Base-by-base conservation (phyloP, 2,888 invertebrate species). In the Imbricaverruca yamaguchii region DNA sequence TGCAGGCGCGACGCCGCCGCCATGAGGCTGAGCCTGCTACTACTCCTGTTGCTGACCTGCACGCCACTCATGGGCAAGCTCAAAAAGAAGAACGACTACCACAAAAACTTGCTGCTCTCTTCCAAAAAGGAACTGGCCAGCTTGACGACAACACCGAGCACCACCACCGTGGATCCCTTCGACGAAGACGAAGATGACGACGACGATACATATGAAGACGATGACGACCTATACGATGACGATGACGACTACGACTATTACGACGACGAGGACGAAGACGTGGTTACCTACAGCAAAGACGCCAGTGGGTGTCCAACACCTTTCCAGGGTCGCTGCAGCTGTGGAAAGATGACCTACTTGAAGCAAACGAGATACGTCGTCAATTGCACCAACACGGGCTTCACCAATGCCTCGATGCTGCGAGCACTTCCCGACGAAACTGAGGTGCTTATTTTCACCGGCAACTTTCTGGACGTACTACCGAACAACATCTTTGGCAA, bases 401-500 rank as follows among this genome's bases (percentile, higher is more conserved):
- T 93, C 84, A 89, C 85, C 1, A 89, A 90, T 83, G 90, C 91
- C 0, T 87, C 88, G 23, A 89, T 92, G 84, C 87, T 93, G 25
- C 87, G 89, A 84, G 88, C 89, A 81, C 88, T 93, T 83, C 93
- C 93, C 0, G 87, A 89, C 23, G 88, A 91, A 84, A 92, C 92
- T 6, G 83, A 89, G 88, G 90, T 91, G 59, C 87, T 93, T 0
- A 91, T 93, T 82, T 93, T 93, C 85, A 91, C 90, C 4, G 93
- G 93, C 18, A 93, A 93, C 85, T 87, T 89, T 83, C 88, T 93
- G 25, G 87, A 89, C 8, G 90, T 90, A 81, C 86, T 93, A 69
- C 92, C 92, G 6, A 90, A 90, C 89, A 93, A 93, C 85, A 89
- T 93, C 0, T 93, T 93, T 85, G 93, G 93, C 0, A 90, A 89